Conservation (phyloP, 2,113 vertebrate genomes). For the Rhynchopsitta pachyrhyncha region DNA sequence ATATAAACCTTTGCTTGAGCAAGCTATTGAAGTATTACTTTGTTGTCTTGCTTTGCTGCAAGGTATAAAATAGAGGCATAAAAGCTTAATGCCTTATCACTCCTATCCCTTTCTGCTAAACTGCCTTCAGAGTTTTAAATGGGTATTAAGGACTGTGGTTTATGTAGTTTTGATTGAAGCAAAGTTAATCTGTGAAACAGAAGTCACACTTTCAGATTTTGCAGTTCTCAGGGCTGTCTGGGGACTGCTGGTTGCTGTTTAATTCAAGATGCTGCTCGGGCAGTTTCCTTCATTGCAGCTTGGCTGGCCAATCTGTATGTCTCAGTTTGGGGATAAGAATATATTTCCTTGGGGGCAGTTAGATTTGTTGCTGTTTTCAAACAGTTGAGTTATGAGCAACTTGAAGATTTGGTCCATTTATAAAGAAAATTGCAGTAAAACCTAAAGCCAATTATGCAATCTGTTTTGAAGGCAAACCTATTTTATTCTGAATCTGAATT, state of each 20-base stretch:
- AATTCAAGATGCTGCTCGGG: conserved; percentile 40
- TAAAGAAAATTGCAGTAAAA: conserved; percentile 63
- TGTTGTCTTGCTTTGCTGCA: conserved; percentile 5
- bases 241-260: conserved; percentile 2
- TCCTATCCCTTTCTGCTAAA: not conserved
- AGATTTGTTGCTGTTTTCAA: conserved; percentile 47
- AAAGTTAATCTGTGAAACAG: conserved; percentile 10
- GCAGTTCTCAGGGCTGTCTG: not conserved
- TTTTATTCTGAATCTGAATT: conserved; percentile 45
- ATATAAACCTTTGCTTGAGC: not conserved
- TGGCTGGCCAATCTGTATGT: not conserved
- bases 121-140: conserved; percentile 29
- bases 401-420: conserved; percentile 62
- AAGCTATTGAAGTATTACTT: not conserved
- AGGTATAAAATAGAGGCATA: conserved; percentile 13
- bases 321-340: conserved; percentile 31
- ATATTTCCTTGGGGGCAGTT: conserved; percentile 43
- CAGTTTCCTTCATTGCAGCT: not conserved
- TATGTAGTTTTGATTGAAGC: conserved; percentile 18
- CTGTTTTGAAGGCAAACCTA: conserved; percentile 52
- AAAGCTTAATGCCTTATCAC: conserved; percentile 39
- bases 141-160: conserved; percentile 2
- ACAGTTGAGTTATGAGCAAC: conserved; percentile 45
- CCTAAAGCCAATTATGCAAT: conserved; percentile 53
- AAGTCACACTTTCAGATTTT: conserved; percentile 38